Conservation (phyloP, 1,140 invertebrate species). For the Anastrepha obliqua region DNA sequence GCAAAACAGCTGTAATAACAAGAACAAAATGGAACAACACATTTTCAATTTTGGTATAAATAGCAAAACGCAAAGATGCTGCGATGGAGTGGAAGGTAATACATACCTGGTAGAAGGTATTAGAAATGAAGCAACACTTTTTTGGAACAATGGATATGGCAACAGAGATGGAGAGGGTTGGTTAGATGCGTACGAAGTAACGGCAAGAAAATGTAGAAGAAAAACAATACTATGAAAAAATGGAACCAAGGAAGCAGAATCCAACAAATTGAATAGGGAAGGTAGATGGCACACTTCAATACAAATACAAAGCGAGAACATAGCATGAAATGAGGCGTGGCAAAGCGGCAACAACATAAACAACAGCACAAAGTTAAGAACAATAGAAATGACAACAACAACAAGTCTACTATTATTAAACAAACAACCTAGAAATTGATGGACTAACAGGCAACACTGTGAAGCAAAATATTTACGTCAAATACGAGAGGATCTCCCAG, state of each 20-base stretch:
- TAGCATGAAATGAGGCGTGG: conserved; percentile 35
- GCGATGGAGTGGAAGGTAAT: background rate
- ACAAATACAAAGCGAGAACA: background rate
- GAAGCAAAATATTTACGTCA: no score
- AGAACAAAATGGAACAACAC: background rate
- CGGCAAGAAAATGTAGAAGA: background rate
- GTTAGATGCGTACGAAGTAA: background rate
- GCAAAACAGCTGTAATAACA: background rate
- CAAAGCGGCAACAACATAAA: conserved; percentile 48
- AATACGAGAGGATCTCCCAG: no score
- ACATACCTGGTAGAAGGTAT: background rate
- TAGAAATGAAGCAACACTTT: background rate
- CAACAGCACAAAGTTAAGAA: conserved; percentile 47
- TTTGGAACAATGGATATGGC: background rate
- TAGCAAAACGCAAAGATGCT: background rate
- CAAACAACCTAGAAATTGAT: background rate
- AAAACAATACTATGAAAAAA: background rate
- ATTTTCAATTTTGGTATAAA: conserved; percentile 34
- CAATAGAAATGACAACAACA: conserved; percentile 43
- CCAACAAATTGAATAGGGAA: background rate
- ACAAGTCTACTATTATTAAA: background rate
- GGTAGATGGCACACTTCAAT: background rate
- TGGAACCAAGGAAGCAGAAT: background rate
- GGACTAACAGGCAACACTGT: background rate
- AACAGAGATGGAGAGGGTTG: background rate